A percentile compares a stretch with the other conserved stretches of the same genome.
phyloP scores from a whole-genome alignment of 2,113 vertebrate species.

The Apistogramma diplotaenia region DNA sequence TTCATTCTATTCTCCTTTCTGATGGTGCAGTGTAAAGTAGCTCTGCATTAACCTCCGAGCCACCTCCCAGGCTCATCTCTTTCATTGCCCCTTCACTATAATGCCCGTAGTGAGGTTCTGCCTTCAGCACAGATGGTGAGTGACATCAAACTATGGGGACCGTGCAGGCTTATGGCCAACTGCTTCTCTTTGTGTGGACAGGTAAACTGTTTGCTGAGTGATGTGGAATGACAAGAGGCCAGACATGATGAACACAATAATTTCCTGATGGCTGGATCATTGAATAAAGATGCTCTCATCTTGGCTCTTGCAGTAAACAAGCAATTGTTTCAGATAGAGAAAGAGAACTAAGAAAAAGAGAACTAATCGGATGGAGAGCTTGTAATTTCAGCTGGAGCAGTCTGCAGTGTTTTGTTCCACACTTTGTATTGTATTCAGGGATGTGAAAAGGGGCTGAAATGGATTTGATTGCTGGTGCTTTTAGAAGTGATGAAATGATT shows the following conservation, averaged over 20 bases:
- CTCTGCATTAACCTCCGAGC: slow-evolving; percentile 50
- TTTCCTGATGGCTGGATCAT: slow-evolving; percentile 26
- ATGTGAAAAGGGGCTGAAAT: slow-evolving; percentile 36
- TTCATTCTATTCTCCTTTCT: not conserved
- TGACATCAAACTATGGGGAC: slow-evolving; percentile 62
- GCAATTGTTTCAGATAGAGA: slow-evolving; percentile 18
- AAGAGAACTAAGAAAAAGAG: not conserved
- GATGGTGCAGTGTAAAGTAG: slow-evolving; percentile 21
- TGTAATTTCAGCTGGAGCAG: slow-evolving; percentile 24
- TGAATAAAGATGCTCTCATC: slow-evolving; percentile 46
- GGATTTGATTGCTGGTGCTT: slow-evolving; percentile 50
- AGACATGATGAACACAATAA: slow-evolving; percentile 42
- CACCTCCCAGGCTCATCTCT: slow-evolving; percentile 46
- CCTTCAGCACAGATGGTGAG: slow-evolving; percentile 67
- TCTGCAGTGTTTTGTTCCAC: slow-evolving; percentile 38
- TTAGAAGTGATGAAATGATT: slow-evolving; percentile 42
- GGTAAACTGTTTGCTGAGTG: slow-evolving; percentile 55
- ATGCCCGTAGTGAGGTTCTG: slow-evolving; percentile 36
- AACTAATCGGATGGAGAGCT: slow-evolving; percentile 5
- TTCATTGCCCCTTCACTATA: slow-evolving; percentile 41
- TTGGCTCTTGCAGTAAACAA: slow-evolving; percentile 20
- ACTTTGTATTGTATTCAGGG: slow-evolving; percentile 40
- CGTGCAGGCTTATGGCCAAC: slow-evolving; percentile 57
- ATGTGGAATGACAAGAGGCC: slow-evolving; percentile 44
- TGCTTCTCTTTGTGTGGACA: slow-evolving; percentile 52